Evolutionary conservation across 92 coral and sea anemone species (phyloP).

Genomic region (Heteractis magnifica): DNA sequence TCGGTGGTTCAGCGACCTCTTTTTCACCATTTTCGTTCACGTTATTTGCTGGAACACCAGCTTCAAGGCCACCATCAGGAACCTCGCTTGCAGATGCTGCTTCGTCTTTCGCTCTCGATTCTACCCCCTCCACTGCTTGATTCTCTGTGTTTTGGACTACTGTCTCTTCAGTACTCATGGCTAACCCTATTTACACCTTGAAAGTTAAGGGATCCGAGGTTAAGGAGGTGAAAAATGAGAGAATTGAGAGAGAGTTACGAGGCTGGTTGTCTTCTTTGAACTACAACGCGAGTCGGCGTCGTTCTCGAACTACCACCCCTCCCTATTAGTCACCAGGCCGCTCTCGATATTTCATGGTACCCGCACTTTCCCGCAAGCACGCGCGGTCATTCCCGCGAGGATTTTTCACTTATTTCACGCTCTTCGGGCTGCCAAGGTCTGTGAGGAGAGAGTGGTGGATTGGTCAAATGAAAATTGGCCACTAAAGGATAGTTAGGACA

Average conservation of each 20-base stretch:
- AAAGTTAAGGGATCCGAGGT: not conserved
- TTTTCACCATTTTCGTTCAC: conserved; percentile 37
- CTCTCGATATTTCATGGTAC: conserved; percentile 2
- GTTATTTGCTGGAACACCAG: conserved; percentile 25
- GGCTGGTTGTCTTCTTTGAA: conserved; percentile 21
- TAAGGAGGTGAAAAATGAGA: conserved; percentile 18
- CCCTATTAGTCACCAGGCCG: conserved; percentile 47
- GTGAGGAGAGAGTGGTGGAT: too few relatives aligned
- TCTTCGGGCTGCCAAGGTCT: too few relatives aligned
- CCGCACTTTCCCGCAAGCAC: not conserved
- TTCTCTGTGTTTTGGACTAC: conserved; percentile 25
- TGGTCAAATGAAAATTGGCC: too few relatives aligned
- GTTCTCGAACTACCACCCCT: conserved; percentile 41
- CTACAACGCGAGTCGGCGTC: conserved; percentile 33
- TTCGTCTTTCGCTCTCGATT: conserved; percentile 31
- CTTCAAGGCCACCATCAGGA: conserved; percentile 18
- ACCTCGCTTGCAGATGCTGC: conserved; percentile 20
- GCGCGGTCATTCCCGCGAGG: not conserved
- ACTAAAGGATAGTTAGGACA: too few relatives aligned
- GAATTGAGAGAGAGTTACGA: not conserved
- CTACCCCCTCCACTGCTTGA: conserved; percentile 3
- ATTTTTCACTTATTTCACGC: too few relatives aligned
- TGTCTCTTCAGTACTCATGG: conserved; percentile 39
- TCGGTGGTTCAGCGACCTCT: conserved; percentile 48
- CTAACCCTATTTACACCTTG: not conserved